Evolutionary conservation across 1,140 invertebrate species (phyloP), one percentile per base, ranked within the genome.

Genomic region (Ceratitis capitata): DNA sequence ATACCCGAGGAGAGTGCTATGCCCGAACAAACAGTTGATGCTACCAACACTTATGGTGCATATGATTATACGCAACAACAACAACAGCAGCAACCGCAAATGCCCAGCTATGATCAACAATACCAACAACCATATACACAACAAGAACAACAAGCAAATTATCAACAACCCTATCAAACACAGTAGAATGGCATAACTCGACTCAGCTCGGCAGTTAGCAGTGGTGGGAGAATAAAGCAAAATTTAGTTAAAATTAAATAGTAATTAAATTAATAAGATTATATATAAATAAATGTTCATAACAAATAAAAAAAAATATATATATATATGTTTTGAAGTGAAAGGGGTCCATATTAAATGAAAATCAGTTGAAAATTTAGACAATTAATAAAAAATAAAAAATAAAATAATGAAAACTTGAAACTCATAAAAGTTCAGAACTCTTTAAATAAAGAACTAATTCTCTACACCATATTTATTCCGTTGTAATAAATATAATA

Each of bases 1-100:
- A 92, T 93, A 74, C 89, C 88, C 19, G 92, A 93, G 85, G 94
- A 95, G 89, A 92, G 93, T 12, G 93, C 94, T 7, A 94, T 95
- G 88, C 94, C 94, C 0, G 93, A 93, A 64, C 89, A 94, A n/a
- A 92, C 93, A 85, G 92, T 12, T 64, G 84, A 47, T 45, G 74
- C 19, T 83, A 86, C 84, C 47, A 64, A 49, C 74, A 49, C 42
- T 6, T 74, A 85, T 53, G 56, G 42, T 1, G 83, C 69, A 7
- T 89, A 88, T 53, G 89, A 88, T n/a, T 91, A 90, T 85, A 88
- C 89, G 83, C 88, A 89, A 85, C 87, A 85, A 47, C 89, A 89
- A 86, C 87, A 86, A 82, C 87, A 86, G 42, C 58, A 45, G 32
- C 74, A 26, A 35, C 53, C 84, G 23, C 49, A 56, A 51, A 87